A percentile compares a stretch with the other conserved stretches of the same genome.
phyloP scores from a whole-genome alignment of 2,888 invertebrate genomes.

The Tortrix viridana region DNA sequence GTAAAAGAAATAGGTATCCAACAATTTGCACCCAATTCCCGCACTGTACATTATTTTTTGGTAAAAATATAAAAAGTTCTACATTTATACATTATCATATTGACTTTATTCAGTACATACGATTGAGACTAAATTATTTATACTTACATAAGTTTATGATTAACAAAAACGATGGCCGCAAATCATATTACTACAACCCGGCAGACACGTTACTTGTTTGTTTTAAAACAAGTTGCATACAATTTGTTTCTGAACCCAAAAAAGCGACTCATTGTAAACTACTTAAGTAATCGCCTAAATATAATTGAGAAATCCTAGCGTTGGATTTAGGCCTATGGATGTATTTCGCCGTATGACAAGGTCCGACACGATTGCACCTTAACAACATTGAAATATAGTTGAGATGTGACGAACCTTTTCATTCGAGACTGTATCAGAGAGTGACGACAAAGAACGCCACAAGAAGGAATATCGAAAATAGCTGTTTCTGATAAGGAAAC shows the following conservation, averaged over 20 bases:
- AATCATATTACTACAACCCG: conserved; percentile 10
- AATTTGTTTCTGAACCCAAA: neutral
- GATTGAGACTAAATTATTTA: conserved; percentile 15
- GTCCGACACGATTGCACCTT: too few relatives aligned
- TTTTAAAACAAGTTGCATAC: conserved; percentile 1
- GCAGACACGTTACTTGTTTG: conserved; percentile 1
- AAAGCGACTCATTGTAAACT: neutral
- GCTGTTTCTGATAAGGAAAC: too few relatives aligned
- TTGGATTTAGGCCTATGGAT: conserved; percentile 23
- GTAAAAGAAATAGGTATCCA: conserved; percentile 1
- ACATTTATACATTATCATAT: conserved; percentile 34
- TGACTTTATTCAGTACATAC: conserved; percentile 30
- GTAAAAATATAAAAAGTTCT: conserved; percentile 37
- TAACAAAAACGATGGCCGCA: conserved; percentile 16
- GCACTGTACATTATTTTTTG: conserved; percentile 9
- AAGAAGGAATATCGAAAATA: too few relatives aligned
- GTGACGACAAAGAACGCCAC: too few relatives aligned
- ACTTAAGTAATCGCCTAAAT: conserved; percentile 22
- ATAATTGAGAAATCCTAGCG: neutral
- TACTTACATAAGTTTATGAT: neutral
- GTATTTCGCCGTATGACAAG: too few relatives aligned
- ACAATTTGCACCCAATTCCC: conserved; percentile 3
- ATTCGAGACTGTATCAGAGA: too few relatives aligned
- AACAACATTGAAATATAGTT: too few relatives aligned
- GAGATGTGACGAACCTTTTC: too few relatives aligned